Evolutionary conservation across 1,140 invertebrate species (phyloP).

Genomic region (Nasonia vitripennis): DNA sequence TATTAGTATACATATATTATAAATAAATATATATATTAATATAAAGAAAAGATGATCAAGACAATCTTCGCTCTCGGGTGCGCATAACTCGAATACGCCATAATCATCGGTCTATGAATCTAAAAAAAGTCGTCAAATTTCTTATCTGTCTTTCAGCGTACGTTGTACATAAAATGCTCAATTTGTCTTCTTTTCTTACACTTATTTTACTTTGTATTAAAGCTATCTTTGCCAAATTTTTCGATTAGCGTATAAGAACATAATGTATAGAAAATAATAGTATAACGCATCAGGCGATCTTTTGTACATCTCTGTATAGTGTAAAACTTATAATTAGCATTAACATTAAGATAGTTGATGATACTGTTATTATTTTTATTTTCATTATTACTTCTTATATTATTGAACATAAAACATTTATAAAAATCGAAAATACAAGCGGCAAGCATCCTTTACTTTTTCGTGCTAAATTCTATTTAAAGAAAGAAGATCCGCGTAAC

Average conservation of each 20-base stretch:
- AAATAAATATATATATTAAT: neutral
- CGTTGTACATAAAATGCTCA: conserved; percentile 56
- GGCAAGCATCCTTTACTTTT: neutral
- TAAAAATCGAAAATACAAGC: neutral
- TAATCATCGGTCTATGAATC: conserved; percentile 56
- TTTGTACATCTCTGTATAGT: conserved; percentile 67
- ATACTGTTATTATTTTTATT: conserved; percentile 27
- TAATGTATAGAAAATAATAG: conserved; percentile 60
- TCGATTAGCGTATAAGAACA: conserved; percentile 59
- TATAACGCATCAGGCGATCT: conserved; percentile 55
- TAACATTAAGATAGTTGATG: conserved; percentile 39
- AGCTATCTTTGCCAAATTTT: conserved; percentile 68
- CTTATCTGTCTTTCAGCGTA: conserved; percentile 56
- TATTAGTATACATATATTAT: conserved; percentile 30
- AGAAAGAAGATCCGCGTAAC: neutral
- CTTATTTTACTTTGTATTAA: conserved; percentile 56
- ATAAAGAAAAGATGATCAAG: conserved; percentile 37
- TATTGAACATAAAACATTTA: neutral
- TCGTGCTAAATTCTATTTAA: neutral
- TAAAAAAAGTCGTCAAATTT: conserved; percentile 39
- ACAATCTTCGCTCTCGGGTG: conserved; percentile 54
- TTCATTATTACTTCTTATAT: neutral
- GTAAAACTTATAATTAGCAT: conserved; percentile 56
- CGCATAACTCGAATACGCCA: conserved; percentile 50
- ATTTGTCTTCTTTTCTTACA: conserved; percentile 54